Evolutionary conservation across 1,140 invertebrate genomes (phyloP).

Genomic region (Phthorimaea operculella): DNA sequence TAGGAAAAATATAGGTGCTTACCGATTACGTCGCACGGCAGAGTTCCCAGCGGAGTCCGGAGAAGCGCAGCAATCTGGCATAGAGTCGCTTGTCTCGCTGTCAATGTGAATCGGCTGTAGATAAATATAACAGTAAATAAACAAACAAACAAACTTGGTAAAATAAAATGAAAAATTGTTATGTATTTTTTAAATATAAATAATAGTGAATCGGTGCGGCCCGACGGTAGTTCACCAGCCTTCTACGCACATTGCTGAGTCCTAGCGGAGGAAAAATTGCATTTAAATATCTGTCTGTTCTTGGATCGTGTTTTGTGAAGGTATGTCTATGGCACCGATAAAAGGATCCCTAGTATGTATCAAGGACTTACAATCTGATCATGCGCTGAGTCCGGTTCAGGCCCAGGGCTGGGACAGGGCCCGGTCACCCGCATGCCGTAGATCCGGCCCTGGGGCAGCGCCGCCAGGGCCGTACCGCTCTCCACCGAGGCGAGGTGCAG

Average conservation of each 20-base stretch:
- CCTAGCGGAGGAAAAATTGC: no score
- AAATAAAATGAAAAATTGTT: neutral
- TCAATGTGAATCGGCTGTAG: conserved; percentile 57
- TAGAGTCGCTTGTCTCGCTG: conserved; percentile 57
- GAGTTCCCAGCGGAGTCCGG: conserved; percentile 38
- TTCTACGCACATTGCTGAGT: no score
- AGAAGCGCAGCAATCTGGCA: conserved; percentile 48
- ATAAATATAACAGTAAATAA: neutral
- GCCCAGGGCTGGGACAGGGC: conserved; percentile 61
- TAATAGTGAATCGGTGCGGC: no score
- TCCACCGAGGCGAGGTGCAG: conserved; percentile 90
- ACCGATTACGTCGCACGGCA: conserved; percentile 30
- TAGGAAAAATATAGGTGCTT: conserved; percentile 9
- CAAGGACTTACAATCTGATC: conserved; percentile 42
- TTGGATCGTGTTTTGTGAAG: no score
- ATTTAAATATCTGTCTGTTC: no score
- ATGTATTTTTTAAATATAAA: neutral
- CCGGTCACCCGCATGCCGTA: conserved; percentile 85
- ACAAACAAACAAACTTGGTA: neutral
- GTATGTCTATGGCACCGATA: no score
- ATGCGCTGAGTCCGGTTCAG: conserved; percentile 44
- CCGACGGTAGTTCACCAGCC: no score
- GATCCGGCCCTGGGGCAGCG: conserved; percentile 91
- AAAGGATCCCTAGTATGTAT: no score
- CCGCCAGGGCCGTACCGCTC: conserved; percentile 82